Conservation (phyloP, 2,888 invertebrate species). For the Pyrgus malvae region DNA sequence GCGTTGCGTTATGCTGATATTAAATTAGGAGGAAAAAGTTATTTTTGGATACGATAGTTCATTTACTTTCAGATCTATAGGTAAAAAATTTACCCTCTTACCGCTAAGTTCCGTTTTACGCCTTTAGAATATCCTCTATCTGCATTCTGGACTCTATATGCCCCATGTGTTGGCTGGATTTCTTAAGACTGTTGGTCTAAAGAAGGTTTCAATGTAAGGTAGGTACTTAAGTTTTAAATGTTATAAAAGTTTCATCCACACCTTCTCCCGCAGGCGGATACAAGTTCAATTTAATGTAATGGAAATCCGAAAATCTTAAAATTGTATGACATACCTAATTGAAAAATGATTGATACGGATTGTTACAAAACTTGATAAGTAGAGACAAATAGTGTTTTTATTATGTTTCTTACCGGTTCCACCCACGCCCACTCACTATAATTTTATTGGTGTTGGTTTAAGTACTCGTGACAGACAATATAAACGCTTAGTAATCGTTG, state of each 20-base stretch:
- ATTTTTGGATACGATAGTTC: background rate
- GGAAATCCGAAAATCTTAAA: too few relatives aligned
- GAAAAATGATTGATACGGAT: background rate
- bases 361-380: background rate
- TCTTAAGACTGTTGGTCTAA: too few relatives aligned
- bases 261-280: too few relatives aligned
- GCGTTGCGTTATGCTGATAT: constrained; percentile 10
- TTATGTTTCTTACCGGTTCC: background rate
- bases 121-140: too few relatives aligned
- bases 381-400: background rate
- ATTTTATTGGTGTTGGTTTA: background rate
- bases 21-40: background rate
- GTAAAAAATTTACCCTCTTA: background rate
- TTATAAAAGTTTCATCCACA: too few relatives aligned
- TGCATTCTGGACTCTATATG: too few relatives aligned
- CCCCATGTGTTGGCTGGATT: too few relatives aligned
- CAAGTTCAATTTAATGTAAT: too few relatives aligned
- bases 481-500: background rate
- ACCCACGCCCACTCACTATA: background rate
- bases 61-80: background rate
- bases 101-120: background rate
- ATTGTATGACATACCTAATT: background rate
- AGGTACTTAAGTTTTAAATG: too few relatives aligned
- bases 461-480: background rate
- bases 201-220: too few relatives aligned